A percentile compares a stretch with the other conserved stretches of the same genome.
Evolutionary conservation across 2,888 invertebrate genomes (phyloP).

Genomic region (Phyllotreta cruciferae): DNA sequence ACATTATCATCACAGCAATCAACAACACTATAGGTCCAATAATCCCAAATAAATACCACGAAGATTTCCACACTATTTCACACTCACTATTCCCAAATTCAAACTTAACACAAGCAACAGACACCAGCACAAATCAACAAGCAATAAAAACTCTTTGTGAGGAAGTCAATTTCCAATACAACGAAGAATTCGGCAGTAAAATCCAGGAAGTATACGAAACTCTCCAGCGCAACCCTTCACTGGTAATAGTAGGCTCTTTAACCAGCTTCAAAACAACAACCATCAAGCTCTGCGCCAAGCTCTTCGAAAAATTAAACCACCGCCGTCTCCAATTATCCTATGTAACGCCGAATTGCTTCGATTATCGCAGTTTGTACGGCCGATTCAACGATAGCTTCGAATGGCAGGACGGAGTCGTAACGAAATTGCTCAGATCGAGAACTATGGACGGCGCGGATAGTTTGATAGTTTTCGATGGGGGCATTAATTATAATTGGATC

Average conservation of each 20-base stretch:
- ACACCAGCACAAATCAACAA: slow-evolving; percentile 13
- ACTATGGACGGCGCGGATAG: slow-evolving; percentile 75
- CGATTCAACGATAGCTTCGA: slow-evolving; percentile 81
- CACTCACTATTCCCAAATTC: slow-evolving; percentile 84
- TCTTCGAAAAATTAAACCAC: slow-evolving; percentile 55
- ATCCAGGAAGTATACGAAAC: slow-evolving; percentile 85
- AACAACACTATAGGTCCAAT: slow-evolving; percentile 87
- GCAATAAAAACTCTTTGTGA: slow-evolving; percentile 69
- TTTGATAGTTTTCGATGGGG: slow-evolving; percentile 90
- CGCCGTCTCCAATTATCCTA: slow-evolving; percentile 28
- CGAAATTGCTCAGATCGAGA: slow-evolving; percentile 76
- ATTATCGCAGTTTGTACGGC: slow-evolving; percentile 86
- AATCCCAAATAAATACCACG: slow-evolving; percentile 82
- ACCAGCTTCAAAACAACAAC: slow-evolving; percentile 81
- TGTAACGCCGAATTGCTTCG: slow-evolving; percentile 87
- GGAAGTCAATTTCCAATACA: slow-evolving; percentile 73
- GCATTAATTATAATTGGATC: slow-evolving; percentile 85
- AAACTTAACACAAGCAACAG: slow-evolving; percentile 60
- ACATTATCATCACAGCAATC: slow-evolving; percentile 78
- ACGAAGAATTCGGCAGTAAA: slow-evolving; percentile 75
- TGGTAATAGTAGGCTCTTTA: slow-evolving; percentile 85
- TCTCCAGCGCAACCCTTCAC: slow-evolving; percentile 82
- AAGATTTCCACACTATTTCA: slow-evolving; percentile 81
- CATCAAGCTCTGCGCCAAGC: slow-evolving; percentile 74
- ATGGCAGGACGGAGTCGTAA: slow-evolving; percentile 84